Base-by-base conservation (phyloP, 2,797 vertebrate species). In the Buphagus erythrorhynchus region DNA sequence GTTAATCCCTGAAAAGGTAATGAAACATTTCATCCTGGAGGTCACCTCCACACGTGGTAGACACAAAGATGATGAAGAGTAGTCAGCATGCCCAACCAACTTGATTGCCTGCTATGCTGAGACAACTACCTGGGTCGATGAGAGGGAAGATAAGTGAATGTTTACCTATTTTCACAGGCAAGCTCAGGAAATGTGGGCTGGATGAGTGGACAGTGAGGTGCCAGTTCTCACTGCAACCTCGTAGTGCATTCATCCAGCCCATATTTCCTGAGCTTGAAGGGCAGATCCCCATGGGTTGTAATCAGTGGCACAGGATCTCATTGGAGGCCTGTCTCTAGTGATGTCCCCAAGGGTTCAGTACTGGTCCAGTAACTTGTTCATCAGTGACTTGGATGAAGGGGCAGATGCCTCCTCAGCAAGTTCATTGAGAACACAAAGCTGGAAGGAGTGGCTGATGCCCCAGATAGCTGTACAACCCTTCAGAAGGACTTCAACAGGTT, bases 221-320 rank as follows among this genome's bases (percentile, higher is more conserved):
- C 35, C 13, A 38, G 28, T 38, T 38, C 10, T 31, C 28, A 38
- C 35, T 48, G 5, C 21, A 31, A 9, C 40, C 24, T 62, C 15
- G 10, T 33, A 15, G 9, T 18, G 17, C 2, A 3, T 14, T 81
- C 26, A 26, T 61, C 11, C 16, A 43, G 38, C 66, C n/a, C 17
- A 3, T 3, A 4, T 15, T 55, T 82, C 40, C 49, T 40, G 29
- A 62, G 33, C 29, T 54, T 54, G 9, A 62, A 12, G 16, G 0
- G 1, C 16, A n/a, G 26, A 42, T 68, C 35, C 11, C 26, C 0
- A 0, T 12, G 4, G 13, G 6, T 5, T 48, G 18, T 42, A 36
- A 28, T 55, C 16, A 43, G 46, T 74, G 22, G 10, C 11, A 10
- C 16, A 25, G 35, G 10, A 8, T 52, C 20, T 38, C 5, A 7